Percentiles rank a stretch among this genome's conserved stretches.
These are phyloP conservation scores for Lepidochrysops patricia DNA, from an alignment of 2,888 invertebrate species.

Conservation along the genomic window DNA sequence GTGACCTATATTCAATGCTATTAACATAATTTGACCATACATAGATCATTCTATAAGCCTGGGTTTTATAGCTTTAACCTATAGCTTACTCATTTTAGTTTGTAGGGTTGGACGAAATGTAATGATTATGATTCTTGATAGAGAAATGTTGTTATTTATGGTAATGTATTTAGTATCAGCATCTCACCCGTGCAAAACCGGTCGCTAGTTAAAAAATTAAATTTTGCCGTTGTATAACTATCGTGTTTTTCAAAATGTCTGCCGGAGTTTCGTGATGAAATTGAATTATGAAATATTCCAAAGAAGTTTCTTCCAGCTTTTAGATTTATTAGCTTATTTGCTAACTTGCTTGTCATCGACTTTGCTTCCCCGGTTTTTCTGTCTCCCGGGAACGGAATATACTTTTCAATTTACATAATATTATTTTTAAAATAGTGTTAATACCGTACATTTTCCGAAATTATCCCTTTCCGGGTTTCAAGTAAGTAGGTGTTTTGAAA, in stretches of 20 bases:
- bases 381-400: not conserved
- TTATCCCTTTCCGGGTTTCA: too few species aligned
- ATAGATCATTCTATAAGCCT: not conserved
- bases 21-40: not conserved
- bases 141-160: too few species aligned
- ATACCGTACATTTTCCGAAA: too few species aligned
- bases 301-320: not conserved
- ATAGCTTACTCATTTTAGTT: not conserved
- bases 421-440: too few species aligned
- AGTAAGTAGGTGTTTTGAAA: too few species aligned
- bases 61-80: not conserved
- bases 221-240: not conserved
- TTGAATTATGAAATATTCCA: slow-evolving; percentile 1
- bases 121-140: too few species aligned
- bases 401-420: not conserved
- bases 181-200: too few species aligned
- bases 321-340: not conserved
- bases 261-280: not conserved
- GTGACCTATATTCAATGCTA: not conserved
- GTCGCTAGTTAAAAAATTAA: too few species aligned
- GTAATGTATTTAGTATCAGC: too few species aligned
- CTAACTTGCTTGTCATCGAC: not conserved
- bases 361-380: not conserved
- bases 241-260: not conserved
- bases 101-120: too few species aligned